Percentiles rank a stretch among this genome's conserved stretches.
These are phyloP conservation scores for Cephus rjabovi DNA, from an alignment of 2,888 invertebrate genomes.

Conservation along the genomic window DNA sequence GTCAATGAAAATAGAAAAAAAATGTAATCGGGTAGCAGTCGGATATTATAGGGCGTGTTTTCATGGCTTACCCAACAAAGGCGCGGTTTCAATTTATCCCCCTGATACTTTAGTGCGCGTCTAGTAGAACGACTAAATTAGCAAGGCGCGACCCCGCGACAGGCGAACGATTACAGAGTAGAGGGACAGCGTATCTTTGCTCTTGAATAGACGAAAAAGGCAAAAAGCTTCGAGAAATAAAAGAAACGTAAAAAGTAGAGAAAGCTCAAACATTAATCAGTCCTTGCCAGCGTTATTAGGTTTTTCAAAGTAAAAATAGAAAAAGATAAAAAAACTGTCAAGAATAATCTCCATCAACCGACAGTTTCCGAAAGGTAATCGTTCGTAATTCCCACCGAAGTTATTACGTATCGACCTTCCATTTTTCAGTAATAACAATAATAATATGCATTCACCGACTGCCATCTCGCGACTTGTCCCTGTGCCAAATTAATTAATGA, in stretches of 20 bases:
- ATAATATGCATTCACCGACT: neutral
- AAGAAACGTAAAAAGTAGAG: neutral
- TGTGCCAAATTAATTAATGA: neutral
- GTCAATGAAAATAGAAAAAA: conserved; percentile 19
- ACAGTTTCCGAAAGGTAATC: no score
- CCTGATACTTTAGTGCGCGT: neutral
- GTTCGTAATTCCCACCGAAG: neutral
- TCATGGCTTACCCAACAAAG: conserved; percentile 32
- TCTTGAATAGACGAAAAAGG: neutral
- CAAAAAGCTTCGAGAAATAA: neutral
- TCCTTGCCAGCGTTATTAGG: neutral
- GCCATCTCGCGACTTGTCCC: neutral
- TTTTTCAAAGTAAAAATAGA: neutral
- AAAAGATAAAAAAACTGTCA: neutral
- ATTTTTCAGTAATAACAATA: neutral
- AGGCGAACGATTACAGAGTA: neutral
- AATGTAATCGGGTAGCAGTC: neutral
- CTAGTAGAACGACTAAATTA: neutral
- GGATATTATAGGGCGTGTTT: neutral
- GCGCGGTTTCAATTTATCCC: conserved; percentile 40
- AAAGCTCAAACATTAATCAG: neutral
- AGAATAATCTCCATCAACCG: neutral
- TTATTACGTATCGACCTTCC: neutral
- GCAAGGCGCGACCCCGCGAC: neutral
- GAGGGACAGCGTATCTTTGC: neutral